Percentiles rank a stretch among this genome's conserved stretches.
Conservation (phyloP, 1,140 invertebrate species). For the Campoletis sonorensis region DNA sequence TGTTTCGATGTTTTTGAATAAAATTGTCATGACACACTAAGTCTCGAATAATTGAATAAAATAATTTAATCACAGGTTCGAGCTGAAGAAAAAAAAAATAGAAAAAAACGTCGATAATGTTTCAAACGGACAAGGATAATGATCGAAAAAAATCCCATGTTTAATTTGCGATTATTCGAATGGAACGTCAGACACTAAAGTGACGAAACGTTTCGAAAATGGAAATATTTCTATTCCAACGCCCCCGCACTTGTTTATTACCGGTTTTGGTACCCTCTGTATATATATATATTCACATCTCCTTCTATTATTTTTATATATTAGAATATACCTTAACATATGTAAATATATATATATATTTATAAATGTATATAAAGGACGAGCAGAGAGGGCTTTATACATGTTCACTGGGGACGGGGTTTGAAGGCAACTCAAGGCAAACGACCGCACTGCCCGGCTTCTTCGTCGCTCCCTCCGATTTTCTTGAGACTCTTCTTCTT, state of each 20-base stretch:
- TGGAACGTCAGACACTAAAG: too few species aligned
- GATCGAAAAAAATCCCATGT: too few species aligned
- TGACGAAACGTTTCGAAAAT: neutral
- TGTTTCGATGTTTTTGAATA: too few species aligned
- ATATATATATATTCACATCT: neutral
- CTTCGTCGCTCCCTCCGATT: constrained; percentile 46
- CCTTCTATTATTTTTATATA: neutral
- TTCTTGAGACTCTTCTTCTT: constrained; percentile 7
- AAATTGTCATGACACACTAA: too few species aligned
- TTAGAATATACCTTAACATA: neutral
- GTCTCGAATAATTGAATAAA: too few species aligned
- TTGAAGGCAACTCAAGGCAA: constrained; percentile 74
- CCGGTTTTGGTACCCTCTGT: constrained; percentile 10
- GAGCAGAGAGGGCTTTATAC: constrained; percentile 49
- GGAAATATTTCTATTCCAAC: neutral
- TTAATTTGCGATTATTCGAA: too few species aligned
- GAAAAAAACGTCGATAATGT: too few species aligned
- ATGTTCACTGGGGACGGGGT: constrained; percentile 59
- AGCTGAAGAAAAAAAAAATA: too few species aligned
- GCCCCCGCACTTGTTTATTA: constrained; percentile 13
- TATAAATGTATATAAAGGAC: constrained; percentile 5
- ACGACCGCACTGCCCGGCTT: constrained; percentile 70
- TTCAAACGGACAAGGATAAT: too few species aligned
- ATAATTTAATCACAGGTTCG: too few species aligned
- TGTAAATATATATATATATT: neutral